A percentile compares a stretch with the other conserved stretches of the same genome.
Evolutionary conservation across 2,113 vertebrate species (phyloP).

Genomic region (Corythoichthys haematopterus): DNA sequence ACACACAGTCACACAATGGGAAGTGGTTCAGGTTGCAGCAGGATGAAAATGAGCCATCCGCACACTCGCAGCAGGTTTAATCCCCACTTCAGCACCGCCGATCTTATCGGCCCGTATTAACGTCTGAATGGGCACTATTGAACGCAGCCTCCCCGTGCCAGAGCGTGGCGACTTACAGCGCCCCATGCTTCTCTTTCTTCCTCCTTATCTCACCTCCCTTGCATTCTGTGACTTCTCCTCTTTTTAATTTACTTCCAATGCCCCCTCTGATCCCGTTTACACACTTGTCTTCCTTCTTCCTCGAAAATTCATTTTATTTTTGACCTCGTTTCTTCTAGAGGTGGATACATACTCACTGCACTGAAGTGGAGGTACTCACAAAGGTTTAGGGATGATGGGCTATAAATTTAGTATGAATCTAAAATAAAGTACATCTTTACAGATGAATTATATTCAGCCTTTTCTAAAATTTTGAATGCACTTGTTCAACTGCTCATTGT

Average conservation of each 20-base stretch:
- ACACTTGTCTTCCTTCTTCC: slow-evolving; percentile 6
- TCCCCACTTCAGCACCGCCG: slow-evolving; percentile 42
- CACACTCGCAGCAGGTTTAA: slow-evolving; percentile 47
- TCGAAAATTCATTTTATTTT: slow-evolving; percentile 12
- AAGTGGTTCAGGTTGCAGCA: neutral
- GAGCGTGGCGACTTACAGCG: slow-evolving; percentile 29
- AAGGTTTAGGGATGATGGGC: neutral
- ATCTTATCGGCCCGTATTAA: slow-evolving; percentile 54
- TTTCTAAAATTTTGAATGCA: too few relatives aligned
- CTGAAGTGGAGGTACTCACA: neutral
- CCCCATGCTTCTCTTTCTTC: slow-evolving; percentile 13
- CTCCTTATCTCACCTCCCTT: slow-evolving; percentile 35
- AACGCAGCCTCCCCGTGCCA: slow-evolving; percentile 26
- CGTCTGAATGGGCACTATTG: slow-evolving; percentile 49
- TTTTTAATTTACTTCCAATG: slow-evolving; percentile 40
- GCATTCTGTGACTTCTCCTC: slow-evolving; percentile 14
- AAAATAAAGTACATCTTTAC: neutral
- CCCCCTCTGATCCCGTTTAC: slow-evolving; percentile 22
- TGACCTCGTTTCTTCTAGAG: slow-evolving; percentile 15
- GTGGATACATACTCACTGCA: neutral
- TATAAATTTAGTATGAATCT: neutral
- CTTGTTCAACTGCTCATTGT: too few relatives aligned
- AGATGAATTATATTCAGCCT: neutral
- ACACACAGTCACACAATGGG: slow-evolving; percentile 1
- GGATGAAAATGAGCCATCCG: slow-evolving; percentile 29